Conservation (phyloP, 1,140 invertebrate species). For the Pararge aegeria region DNA sequence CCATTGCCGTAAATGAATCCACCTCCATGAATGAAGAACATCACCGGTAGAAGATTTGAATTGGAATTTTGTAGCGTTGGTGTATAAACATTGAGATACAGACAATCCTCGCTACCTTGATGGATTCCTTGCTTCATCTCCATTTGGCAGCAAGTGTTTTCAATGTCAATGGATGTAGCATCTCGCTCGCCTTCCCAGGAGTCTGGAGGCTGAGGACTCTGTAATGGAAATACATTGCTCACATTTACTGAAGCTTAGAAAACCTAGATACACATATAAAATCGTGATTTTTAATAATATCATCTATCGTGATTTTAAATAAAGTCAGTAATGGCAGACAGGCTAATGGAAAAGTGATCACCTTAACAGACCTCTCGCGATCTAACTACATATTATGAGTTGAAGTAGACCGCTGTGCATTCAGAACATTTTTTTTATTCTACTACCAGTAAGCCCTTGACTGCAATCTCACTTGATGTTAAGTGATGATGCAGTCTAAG, state of each 20-base stretch:
- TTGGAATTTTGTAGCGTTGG: slow-evolving; percentile 30
- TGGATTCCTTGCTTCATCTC: slow-evolving; percentile 11
- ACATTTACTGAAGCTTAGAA: not conserved
- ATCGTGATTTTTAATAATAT: no score
- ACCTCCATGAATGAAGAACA: slow-evolving; percentile 88
- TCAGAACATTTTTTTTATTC: no score
- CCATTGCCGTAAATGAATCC: slow-evolving; percentile 81
- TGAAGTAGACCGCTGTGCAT: no score
- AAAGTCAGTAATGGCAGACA: no score
- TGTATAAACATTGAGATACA: slow-evolving; percentile 51
- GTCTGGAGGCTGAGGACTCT: slow-evolving; percentile 36
- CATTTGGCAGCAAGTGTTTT: slow-evolving; percentile 30
- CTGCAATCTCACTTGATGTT: no score
- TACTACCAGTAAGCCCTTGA: no score
- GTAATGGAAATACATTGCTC: slow-evolving; percentile 10
- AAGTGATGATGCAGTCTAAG: no score
- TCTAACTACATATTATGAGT: no score
- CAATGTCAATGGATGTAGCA: slow-evolving; percentile 27
- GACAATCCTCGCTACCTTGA: slow-evolving; percentile 50
- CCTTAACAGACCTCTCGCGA: no score
- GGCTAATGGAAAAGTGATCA: no score
- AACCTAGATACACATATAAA: not conserved
- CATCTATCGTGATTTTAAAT: no score
- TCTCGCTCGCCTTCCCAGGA: slow-evolving; percentile 46
- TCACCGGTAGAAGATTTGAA: slow-evolving; percentile 79